Evolutionary conservation across 1,140 invertebrate species (phyloP).

Genomic region (Atta colombica): DNA sequence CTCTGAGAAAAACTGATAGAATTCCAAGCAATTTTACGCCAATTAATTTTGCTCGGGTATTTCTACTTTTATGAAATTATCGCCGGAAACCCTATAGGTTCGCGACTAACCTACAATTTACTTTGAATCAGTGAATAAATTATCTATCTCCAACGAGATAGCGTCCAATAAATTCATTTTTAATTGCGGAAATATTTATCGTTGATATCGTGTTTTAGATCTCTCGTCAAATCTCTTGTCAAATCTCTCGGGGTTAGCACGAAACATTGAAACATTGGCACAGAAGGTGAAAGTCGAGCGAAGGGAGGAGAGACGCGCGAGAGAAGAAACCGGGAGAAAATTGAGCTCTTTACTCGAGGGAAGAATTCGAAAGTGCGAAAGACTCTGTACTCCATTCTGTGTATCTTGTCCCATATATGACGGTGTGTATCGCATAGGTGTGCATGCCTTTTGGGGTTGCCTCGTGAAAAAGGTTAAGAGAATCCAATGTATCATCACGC

Average conservation of each 20-base stretch:
- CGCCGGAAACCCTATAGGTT: not conserved
- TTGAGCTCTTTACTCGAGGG: slow-evolving; percentile 62
- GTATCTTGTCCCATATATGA: not conserved
- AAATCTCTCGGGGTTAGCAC: too few species aligned
- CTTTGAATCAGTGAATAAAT: slow-evolving; percentile 39
- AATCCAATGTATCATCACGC: slow-evolving; percentile 74
- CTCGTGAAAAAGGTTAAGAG: slow-evolving; percentile 55
- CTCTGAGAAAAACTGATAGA: not conserved
- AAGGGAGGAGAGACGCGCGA: not conserved
- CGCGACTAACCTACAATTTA: not conserved
- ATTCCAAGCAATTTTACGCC: slow-evolving; percentile 41
- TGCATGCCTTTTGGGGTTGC: slow-evolving; percentile 55
- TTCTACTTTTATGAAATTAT: slow-evolving; percentile 55
- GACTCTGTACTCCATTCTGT: slow-evolving; percentile 19
- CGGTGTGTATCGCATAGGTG: slow-evolving; percentile 34
- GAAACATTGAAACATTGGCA: not conserved
- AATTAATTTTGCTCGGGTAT: slow-evolving; percentile 36
- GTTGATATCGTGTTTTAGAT: slow-evolving; percentile 4
- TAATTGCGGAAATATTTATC: slow-evolving; percentile 49
- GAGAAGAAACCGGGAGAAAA: slow-evolving; percentile 43
- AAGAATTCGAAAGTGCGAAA: slow-evolving; percentile 69
- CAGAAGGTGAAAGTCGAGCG: not conserved
- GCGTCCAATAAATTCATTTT: slow-evolving; percentile 14
- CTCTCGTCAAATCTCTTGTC: not conserved
- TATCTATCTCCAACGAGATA: not conserved